Evolutionary conservation across 2,888 invertebrate genomes (phyloP).

Genomic region (Lymantria dispar): DNA sequence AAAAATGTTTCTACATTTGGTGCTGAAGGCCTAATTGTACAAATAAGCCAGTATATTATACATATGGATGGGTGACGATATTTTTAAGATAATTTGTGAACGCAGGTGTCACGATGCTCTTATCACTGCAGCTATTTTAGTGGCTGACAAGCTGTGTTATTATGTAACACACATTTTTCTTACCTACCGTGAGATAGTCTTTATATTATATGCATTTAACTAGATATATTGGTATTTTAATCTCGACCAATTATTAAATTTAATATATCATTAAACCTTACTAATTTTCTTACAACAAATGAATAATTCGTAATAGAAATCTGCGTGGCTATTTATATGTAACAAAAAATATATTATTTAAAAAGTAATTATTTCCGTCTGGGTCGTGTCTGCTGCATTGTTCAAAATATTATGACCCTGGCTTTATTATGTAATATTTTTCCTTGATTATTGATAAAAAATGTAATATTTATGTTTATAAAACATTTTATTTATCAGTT

Average conservation of each 20-base stretch:
- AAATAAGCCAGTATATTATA: constrained; percentile 13
- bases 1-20: constrained; percentile 11
- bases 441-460: constrained; percentile 8
- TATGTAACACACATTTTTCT: constrained; percentile 28
- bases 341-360: background rate
- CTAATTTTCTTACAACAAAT: background rate
- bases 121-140: constrained; percentile 46
- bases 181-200: background rate
- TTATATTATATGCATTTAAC: background rate
- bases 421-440: constrained; percentile 15
- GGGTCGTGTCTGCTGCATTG: constrained; percentile 21
- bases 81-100: constrained; percentile 27
- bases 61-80: constrained; percentile 12
- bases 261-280: background rate
- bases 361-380: constrained; percentile 26
- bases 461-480: background rate
- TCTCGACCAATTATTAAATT: background rate
- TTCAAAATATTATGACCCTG: constrained; percentile 16
- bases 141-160: constrained; percentile 23
- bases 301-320: background rate
- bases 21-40: constrained; percentile 24
- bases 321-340: background rate
- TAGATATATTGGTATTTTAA: constrained; percentile 11
- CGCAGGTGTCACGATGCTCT: constrained; percentile 40
- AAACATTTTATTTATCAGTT: too few relatives aligned